Percentiles rank a stretch among this genome's conserved stretches.
Conservation (phyloP, 2,888 invertebrate genomes). For the Ernsta delagoae region DNA sequence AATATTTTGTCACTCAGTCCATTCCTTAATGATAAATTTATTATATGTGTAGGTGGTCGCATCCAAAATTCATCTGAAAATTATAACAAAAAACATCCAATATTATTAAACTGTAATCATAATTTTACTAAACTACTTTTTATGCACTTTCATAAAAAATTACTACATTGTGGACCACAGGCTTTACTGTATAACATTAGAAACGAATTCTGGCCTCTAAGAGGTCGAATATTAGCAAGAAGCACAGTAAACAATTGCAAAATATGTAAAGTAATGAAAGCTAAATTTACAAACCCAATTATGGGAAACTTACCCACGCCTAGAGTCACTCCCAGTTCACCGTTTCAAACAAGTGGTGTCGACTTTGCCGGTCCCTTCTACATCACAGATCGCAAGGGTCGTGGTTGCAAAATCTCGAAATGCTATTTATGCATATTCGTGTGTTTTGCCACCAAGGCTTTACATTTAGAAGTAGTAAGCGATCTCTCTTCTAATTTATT, state of each 20-base stretch:
- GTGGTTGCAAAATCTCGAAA: slow-evolving; percentile 4
- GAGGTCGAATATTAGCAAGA: slow-evolving; percentile 29
- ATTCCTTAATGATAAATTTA: slow-evolving; percentile 10
- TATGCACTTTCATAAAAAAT: slow-evolving; percentile 27
- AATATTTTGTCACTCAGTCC: slow-evolving; percentile 3
- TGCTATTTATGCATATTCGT: slow-evolving; percentile 7
- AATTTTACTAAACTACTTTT: slow-evolving; percentile 37
- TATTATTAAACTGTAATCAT: slow-evolving; percentile 24
- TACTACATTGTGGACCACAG: slow-evolving; percentile 36
- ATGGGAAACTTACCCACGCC: slow-evolving; percentile 5
- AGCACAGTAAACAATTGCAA: slow-evolving; percentile 34
- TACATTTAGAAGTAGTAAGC: background rate
- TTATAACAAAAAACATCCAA: slow-evolving; percentile 30
- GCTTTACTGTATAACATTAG: slow-evolving; percentile 25
- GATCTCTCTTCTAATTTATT: slow-evolving; percentile 5
- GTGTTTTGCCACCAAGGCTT: background rate
- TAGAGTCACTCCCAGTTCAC: slow-evolving; percentile 8
- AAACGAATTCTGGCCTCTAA: slow-evolving; percentile 31
- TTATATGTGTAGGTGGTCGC: slow-evolving; percentile 16
- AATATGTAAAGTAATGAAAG: slow-evolving; percentile 26
- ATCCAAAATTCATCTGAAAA: slow-evolving; percentile 27
- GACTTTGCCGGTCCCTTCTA: slow-evolving; percentile 6
- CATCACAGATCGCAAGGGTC: background rate
- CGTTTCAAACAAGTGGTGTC: slow-evolving; percentile 7
- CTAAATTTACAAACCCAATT: slow-evolving; percentile 14